Base-by-base conservation (phyloP, 2,797 vertebrate genomes). In the Tragelaphus eurycerus region DNA sequence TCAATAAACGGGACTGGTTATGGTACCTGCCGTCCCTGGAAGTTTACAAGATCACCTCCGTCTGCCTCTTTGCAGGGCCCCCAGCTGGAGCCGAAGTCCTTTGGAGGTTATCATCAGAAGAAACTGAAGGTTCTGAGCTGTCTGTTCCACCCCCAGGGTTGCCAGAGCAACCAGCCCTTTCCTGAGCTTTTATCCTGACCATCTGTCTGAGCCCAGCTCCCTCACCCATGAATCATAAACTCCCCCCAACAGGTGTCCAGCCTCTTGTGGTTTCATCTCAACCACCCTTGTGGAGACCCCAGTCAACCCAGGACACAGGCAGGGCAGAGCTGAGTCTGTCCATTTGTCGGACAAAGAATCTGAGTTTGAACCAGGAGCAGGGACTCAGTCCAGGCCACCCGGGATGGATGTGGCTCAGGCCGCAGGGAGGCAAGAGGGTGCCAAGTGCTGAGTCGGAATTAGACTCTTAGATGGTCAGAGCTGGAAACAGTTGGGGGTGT, bases 161-260 rank as follows among this genome's bases (percentile, higher is more conserved):
- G 93, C 38, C 48, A 89, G 84, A 88, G 14, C 76, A 78, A 48
- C 14, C 17, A 27, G 25, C 4, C 16, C 21, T 43, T 74, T 60
- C 86, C 0, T 0, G 46, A 16, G 62, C 9, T 0, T 55, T 48
- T 38, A 34, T 48, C 21, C 3, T 2, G 7, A 88, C 17, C 0
- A 0, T 52, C 84, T 59, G 19, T 64, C 83, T 21, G 21, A 91
- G 86, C 29, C 71, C 38, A 6, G 0, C 27, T 46, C 78, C n/a
- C 29, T 52, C 54, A 29, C 13, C 1, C 0, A 0, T 7, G 52
- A 95, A 34, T 67, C 62, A 43, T 13, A 38, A 76, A 25, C 21
- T 13, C 0, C 6, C 38, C 13, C 3, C 3, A 2, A 7, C 38
- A 79, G 48, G 52, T 23, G 25, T 85, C 60, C 21, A 19, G 21